These are phyloP conservation scores for Clarias fuscus DNA, from an alignment of 2,797 vertebrate species.

Conservation along the genomic window DNA sequence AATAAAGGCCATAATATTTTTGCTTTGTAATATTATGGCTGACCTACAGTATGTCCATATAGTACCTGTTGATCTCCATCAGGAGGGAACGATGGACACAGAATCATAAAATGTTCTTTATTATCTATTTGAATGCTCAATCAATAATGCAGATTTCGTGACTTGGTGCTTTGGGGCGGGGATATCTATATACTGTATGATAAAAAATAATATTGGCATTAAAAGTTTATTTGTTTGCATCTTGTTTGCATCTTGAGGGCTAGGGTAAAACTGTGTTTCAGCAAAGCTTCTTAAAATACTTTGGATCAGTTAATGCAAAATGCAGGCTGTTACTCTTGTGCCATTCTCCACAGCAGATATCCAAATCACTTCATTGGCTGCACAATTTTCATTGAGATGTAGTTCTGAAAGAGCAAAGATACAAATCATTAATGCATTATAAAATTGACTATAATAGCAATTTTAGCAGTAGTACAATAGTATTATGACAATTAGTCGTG, in stretches of 20 bases:
- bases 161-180: not conserved
- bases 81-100: not conserved
- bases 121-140: not conserved
- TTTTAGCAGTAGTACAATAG: not conserved
- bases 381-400: conserved; percentile 83
- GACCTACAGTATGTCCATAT: too few species aligned
- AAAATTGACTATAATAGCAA: not conserved
- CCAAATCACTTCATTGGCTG: conserved; percentile 62
- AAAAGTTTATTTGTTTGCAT: not conserved
- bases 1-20: too few species aligned
- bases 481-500: not conserved
- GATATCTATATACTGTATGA: too few species aligned
- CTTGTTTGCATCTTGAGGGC: not conserved
- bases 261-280: not conserved
- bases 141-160: not conserved
- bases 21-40: too few species aligned
- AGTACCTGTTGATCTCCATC: not conserved
- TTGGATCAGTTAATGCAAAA: not conserved
- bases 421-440: not conserved
- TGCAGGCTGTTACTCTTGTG: not conserved
- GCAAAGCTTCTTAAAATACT: conserved; percentile 4
- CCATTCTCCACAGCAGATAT: not conserved
- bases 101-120: not conserved
- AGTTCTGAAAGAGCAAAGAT: conserved; percentile 68
- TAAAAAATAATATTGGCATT: not conserved